Percentiles rank a stretch among this genome's conserved stretches.
Evolutionary conservation across 2,797 vertebrate genomes (phyloP).

Genomic region (Mormyrops boulengeri): DNA sequence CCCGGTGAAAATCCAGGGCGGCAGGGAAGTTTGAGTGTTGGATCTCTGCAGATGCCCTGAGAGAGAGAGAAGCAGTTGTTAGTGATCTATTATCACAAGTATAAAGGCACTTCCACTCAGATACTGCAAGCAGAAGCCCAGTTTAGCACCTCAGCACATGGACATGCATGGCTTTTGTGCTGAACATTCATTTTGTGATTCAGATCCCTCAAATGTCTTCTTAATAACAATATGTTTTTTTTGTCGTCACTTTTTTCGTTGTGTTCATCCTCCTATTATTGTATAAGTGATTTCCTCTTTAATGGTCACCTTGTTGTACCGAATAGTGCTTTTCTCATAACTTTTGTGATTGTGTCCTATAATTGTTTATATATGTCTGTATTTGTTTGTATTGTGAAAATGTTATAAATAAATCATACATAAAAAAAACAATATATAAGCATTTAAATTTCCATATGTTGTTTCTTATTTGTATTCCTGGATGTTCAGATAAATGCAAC

Average conservation of each 20-base stretch:
- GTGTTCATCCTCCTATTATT: too few relatives aligned
- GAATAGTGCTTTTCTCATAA: too few relatives aligned
- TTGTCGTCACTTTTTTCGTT: too few relatives aligned
- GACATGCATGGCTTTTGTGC: neutral
- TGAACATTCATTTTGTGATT: neutral
- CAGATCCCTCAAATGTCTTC: neutral
- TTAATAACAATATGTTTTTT: neutral
- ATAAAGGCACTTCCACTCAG: constrained; percentile 33
- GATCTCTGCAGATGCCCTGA: constrained; percentile 69
- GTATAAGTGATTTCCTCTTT: too few relatives aligned
- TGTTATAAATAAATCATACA: too few relatives aligned
- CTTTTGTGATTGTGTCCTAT: too few relatives aligned
- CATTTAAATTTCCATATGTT: neutral
- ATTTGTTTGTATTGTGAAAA: too few relatives aligned
- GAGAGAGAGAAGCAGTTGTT: constrained; percentile 42
- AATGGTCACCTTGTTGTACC: too few relatives aligned
- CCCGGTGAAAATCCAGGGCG: constrained; percentile 88
- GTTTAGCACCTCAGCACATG: neutral
- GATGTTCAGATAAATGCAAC: neutral
- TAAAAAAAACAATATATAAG: neutral
- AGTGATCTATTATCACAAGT: constrained; percentile 35
- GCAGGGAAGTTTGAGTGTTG: constrained; percentile 70
- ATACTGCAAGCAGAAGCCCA: constrained; percentile 27
- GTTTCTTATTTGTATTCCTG: neutral
- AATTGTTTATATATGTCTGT: too few relatives aligned